Percentiles rank a stretch among this genome's conserved stretches.
These are phyloP conservation scores for Temnothorax curvispinosus DNA, from an alignment of 1,140 invertebrate genomes.

Conservation along the genomic window DNA sequence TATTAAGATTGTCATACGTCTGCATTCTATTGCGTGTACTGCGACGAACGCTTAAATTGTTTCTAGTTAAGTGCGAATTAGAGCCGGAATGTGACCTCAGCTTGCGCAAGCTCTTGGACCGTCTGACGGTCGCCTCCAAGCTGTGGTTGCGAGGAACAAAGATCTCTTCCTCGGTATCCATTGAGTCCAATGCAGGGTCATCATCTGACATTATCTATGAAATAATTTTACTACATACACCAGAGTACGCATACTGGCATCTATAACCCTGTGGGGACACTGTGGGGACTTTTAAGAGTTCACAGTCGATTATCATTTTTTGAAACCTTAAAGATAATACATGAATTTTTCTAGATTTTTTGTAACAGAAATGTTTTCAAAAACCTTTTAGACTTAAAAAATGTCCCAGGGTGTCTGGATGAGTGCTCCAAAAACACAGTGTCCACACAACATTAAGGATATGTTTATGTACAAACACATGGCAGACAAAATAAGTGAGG, in stretches of 20 bases:
- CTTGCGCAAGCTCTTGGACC: constrained; percentile 79
- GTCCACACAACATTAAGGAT: background rate
- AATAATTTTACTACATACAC: constrained; percentile 8
- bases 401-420: too few relatives aligned
- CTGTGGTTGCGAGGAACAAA: constrained; percentile 78
- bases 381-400: too few relatives aligned
- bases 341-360: too few relatives aligned
- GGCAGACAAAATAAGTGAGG: background rate
- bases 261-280: too few relatives aligned
- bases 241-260: background rate
- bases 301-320: too few relatives aligned
- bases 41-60: constrained; percentile 85
- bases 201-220: constrained; percentile 84
- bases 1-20: constrained; percentile 86
- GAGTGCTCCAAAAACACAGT: too few relatives aligned
- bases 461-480: background rate
- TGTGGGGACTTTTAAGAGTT: too few relatives aligned
- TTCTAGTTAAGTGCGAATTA: constrained; percentile 78
- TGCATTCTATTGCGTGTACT: constrained; percentile 87
- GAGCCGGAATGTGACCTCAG: constrained; percentile 80
- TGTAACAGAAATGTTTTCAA: too few relatives aligned
- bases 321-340: too few relatives aligned
- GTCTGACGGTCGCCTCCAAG: constrained; percentile 73
- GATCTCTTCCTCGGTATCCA: constrained; percentile 85
- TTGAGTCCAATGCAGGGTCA: constrained; percentile 83